Base-by-base conservation (phyloP, 1,140 invertebrate genomes). In the Leptinotarsa defecta region DNA sequence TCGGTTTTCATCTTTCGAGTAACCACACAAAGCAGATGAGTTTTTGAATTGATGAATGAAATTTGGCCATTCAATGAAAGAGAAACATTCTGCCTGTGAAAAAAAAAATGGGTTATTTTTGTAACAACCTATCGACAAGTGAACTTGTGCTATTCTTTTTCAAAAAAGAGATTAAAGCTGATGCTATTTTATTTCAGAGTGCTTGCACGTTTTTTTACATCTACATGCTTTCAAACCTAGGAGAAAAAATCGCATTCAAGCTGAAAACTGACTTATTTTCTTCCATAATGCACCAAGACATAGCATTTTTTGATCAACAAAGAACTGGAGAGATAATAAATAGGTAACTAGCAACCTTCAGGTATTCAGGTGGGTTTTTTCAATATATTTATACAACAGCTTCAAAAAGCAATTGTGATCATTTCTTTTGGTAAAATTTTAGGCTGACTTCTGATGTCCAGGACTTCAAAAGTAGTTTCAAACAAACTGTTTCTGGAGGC, bases 381-480 rank as follows among this genome's bases (percentile, higher is more conserved):
- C 61, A n/a, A 20, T 8, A 62, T 62, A n/a, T 17, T 62, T 20
- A n/a, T 62, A 0, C 5, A 62, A 62, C 5, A 62, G 6, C 15
- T 17, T 19, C 61, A 62, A n/a, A 62, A 62, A 62, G 2, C 34
- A 43, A 3, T 43, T 11, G 34, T 43, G 34, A 43, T 24, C 22
- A 65, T 65, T 19, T 65, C 3, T 65, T 65, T 65, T 65, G 13
- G 52, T 57, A n/a, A 65, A 24, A 65, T 65, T 88, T 72, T 80
- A 93, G 94, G 82, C 86, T 98, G 72, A 97, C 96, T 27, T 91
- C 92, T 78, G 97, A 99, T 89, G 93, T 98, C 20, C 97, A 98
- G 86, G 96, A 98, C 82, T 98, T 98, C 83, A 98, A 99, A 87
- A 96, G 96, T 81, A 94, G 94, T 4, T 98, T 98, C 83, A 98